Percentiles rank a stretch among this genome's conserved stretches.
phyloP scores from a whole-genome alignment of 2,888 invertebrate genomes.

The Mythimna lalbum region DNA sequence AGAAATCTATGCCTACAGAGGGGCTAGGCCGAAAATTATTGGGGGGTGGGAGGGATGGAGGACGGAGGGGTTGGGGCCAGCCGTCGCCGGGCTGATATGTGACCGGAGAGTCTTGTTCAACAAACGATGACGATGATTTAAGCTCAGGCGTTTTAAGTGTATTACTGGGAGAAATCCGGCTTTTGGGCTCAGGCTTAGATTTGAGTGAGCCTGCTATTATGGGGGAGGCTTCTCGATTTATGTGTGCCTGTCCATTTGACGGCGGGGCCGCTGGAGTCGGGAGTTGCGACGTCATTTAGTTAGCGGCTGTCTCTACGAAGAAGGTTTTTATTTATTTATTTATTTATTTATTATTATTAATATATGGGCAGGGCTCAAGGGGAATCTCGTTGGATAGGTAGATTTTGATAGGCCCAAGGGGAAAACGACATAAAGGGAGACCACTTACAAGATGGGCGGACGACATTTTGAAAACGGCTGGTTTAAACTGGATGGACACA shows the following conservation, averaged over 20 bases:
- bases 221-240: conserved; percentile 84
- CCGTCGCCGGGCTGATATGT: conserved; percentile 88
- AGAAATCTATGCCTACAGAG: conserved; percentile 87
- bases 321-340: conserved; percentile 15
- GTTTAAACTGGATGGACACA: too few relatives aligned
- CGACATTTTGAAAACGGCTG: too few relatives aligned
- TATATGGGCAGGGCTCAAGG: too few relatives aligned
- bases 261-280: conserved; percentile 59
- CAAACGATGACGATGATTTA: conserved; percentile 91
- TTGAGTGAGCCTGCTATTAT: conserved; percentile 88
- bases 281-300: conserved; percentile 67
- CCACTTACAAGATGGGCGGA: too few relatives aligned
- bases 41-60: conserved; percentile 68
- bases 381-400: too few relatives aligned
- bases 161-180: conserved; percentile 89
- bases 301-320: conserved; percentile 52
- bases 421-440: too few relatives aligned
- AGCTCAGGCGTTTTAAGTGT: conserved; percentile 90
- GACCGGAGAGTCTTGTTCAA: conserved; percentile 91
- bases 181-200: conserved; percentile 87
- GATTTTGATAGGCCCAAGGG: too few relatives aligned
- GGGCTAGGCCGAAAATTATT: conserved; percentile 86
- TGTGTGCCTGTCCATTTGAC: conserved; percentile 79
- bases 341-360: too few relatives aligned
- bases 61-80: conserved; percentile 64